These are phyloP conservation scores for Pocillopora verrucosa DNA, from an alignment of 64 coral and sea anemone genomes.

Conservation along the genomic window DNA sequence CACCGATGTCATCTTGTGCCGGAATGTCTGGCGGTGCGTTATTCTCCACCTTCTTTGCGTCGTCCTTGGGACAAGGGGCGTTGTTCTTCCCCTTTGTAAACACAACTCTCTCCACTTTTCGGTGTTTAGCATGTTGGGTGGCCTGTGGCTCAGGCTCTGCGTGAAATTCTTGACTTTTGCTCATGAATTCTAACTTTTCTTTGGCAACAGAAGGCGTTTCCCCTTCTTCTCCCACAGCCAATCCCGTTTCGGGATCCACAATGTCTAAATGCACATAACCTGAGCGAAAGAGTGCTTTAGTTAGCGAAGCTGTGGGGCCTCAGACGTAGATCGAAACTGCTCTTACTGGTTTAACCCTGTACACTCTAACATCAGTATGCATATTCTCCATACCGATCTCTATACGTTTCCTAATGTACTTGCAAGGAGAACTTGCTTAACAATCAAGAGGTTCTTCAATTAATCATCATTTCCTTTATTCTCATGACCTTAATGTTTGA, in stretches of 20 bases:
- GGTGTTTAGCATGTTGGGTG: background rate
- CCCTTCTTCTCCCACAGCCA: background rate
- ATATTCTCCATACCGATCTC: no score
- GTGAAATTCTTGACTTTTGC: background rate
- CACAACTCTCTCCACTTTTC: constrained; percentile 5
- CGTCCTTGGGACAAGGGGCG: background rate
- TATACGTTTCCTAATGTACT: no score
- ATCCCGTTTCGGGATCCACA: constrained; percentile 1
- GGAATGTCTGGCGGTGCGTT: background rate
- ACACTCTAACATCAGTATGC: no score
- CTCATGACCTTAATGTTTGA: no score
- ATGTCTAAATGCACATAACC: constrained; percentile 34
- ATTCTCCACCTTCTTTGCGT: background rate
- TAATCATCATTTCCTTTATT: no score
- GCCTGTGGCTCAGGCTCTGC: background rate
- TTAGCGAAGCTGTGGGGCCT: no score
- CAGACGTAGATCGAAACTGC: background rate
- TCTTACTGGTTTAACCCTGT: no score
- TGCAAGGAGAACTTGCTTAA: no score
- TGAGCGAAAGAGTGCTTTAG: background rate
- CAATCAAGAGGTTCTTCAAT: no score
- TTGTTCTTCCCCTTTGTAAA: background rate
- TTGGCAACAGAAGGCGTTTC: background rate
- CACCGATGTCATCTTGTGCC: constrained; percentile 16
- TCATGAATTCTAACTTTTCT: constrained; percentile 25